Evolutionary conservation across 2,797 vertebrate genomes (phyloP).

Genomic region (Echeneis naucrates): DNA sequence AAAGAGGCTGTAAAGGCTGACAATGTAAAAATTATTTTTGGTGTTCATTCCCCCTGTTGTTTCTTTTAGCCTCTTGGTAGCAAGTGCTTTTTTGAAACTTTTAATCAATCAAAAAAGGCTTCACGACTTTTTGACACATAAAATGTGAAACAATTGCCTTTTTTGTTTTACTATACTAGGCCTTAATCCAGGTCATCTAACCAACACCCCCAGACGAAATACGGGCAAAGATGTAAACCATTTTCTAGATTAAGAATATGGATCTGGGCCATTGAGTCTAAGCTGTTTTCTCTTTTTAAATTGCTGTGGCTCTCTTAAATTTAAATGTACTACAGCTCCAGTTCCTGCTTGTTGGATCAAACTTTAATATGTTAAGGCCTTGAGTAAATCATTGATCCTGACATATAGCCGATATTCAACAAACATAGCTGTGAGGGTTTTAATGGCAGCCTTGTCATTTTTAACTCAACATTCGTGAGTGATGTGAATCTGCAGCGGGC

Average conservation of each 20-base stretch:
- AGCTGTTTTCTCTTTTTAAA: slow-evolving; percentile 19
- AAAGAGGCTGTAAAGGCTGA: no score
- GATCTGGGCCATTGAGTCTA: not conserved
- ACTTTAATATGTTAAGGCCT: slow-evolving; percentile 18
- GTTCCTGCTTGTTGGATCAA: slow-evolving; percentile 1
- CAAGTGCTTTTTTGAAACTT: no score
- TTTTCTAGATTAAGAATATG: not conserved
- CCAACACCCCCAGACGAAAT: no score
- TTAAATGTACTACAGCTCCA: slow-evolving; percentile 24
- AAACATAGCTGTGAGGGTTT: slow-evolving; percentile 30
- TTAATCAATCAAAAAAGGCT: no score
- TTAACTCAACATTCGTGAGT: slow-evolving; percentile 48
- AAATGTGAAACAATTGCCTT: no score
- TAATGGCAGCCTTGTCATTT: slow-evolving; percentile 48
- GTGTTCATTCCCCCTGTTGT: no score
- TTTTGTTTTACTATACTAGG: no score
- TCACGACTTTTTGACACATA: no score
- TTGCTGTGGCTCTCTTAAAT: slow-evolving; percentile 37
- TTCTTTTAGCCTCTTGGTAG: no score
- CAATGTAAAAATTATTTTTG: no score
- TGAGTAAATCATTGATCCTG: slow-evolving; percentile 46
- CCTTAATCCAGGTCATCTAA: no score
- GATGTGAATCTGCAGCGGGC: slow-evolving; percentile 58
- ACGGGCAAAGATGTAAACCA: no score
- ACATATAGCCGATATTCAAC: slow-evolving; percentile 26